Evolutionary conservation across 2,888 invertebrate genomes (phyloP), one percentile per base, ranked within the genome.

Genomic region (Eudemis profundana): DNA sequence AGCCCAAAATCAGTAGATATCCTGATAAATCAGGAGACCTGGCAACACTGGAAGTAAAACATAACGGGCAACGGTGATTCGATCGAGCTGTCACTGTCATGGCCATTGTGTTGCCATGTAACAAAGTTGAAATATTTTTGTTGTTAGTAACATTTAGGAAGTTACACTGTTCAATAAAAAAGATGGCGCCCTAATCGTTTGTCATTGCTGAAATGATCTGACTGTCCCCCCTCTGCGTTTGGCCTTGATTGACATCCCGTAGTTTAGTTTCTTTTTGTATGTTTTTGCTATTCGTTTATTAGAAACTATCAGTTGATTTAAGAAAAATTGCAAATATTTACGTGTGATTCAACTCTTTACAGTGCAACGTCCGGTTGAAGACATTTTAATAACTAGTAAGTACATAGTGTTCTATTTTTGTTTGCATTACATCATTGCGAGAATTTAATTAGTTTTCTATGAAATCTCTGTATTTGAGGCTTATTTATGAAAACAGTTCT

Each of bases 391-490:
- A 8, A 4, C 38, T 46, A 36, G 46, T 59, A 44, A 69, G 56
- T 57, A 69, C 50, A 65, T 67, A 29, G 44, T 63, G 67, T 63
- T 82, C 83, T 84, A 84, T 86, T 85, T 80, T 82, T 72, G 81
- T 79, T 78, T 75, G 70, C 77, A 82, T 87, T 87, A 86, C 88
- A 86, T 88, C 87, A 88, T 79, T 75, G 65, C 60, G 17, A 40
- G 56, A 21, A 29, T 40, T 51, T 60, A 15, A 49, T 57, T 40
- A 38, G 19, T 54, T 56, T 53, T 70, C 50, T 67, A 23, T 60
- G 44, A 33, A 51, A 51, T 47, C 4, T 53, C 15, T 29, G 29
- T 64, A 53, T 47, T 33, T 50, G 23, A 60, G 66, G 66, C 69
- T 66, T 72, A 72, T 70, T 70, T 65, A 69, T 71, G 50, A 65